These are phyloP conservation scores for Nannospalax galili DNA, from an alignment of 2,113 vertebrate species.

Conservation along the genomic window DNA sequence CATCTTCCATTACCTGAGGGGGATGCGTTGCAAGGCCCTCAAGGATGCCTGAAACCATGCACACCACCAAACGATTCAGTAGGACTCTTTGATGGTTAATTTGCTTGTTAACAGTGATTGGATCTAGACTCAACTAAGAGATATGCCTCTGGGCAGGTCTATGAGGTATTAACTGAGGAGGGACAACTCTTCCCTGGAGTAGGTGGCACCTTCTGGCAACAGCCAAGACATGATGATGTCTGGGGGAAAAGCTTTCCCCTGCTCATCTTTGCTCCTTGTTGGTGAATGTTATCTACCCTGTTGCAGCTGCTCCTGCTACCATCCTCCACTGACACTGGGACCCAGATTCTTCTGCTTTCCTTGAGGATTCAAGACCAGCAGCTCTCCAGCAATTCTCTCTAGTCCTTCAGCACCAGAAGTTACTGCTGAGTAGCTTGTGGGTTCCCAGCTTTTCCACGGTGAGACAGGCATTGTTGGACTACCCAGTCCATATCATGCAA, in stretches of 20 bases:
- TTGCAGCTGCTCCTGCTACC: not conserved
- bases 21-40: not conserved
- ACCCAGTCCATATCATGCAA: not conserved
- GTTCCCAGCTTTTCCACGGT: not conserved
- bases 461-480: not conserved
- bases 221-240: too few species aligned
- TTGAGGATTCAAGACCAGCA: not conserved
- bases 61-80: not conserved
- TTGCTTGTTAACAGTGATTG: not conserved
- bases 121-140: too few species aligned
- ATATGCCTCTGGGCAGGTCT: too few species aligned
- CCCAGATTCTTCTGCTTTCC: not conserved
- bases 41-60: not conserved
- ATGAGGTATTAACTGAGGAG: not conserved
- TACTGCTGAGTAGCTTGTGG: too few species aligned
- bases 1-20: not conserved
- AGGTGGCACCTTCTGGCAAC: not conserved
- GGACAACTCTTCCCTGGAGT: not conserved
- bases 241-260: too few species aligned
- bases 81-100: not conserved
- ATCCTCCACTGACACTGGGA: not conserved
- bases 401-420: not conserved
- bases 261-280: not conserved
- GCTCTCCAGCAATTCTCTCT: not conserved
- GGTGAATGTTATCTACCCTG: not conserved